Conservation (phyloP, 2,888 invertebrate species). For the Mycalesis mineus region DNA sequence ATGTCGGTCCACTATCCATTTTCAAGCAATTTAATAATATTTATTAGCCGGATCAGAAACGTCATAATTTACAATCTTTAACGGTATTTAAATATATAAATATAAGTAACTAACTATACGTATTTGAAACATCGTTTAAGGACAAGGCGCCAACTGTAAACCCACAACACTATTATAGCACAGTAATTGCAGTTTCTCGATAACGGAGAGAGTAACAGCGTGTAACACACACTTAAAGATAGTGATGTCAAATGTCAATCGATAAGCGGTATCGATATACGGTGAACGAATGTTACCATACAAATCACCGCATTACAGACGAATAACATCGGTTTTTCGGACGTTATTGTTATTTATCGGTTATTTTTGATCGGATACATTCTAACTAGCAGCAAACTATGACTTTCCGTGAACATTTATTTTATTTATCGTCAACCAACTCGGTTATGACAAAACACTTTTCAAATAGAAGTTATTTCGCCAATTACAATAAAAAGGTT, state of each 20-base stretch:
- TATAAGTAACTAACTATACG: too few species aligned
- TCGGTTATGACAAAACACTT: too few species aligned
- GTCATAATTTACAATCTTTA: too few species aligned
- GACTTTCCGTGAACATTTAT: background rate
- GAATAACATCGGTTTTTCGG: slow-evolving; percentile 7
- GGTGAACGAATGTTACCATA: slow-evolving; percentile 24
- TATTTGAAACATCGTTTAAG: slow-evolving; percentile 18
- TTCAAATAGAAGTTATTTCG: too few species aligned
- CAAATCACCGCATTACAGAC: slow-evolving; percentile 20
- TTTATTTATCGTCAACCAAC: background rate
- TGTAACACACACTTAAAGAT: slow-evolving; percentile 58
- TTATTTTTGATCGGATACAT: background rate
- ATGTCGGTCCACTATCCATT: too few species aligned
- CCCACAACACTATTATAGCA: slow-evolving; percentile 15
- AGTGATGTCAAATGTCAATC: slow-evolving; percentile 53
- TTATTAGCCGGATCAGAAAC: too few species aligned
- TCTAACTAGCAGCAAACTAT: background rate
- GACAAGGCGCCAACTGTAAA: slow-evolving; percentile 19
- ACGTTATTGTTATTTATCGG: slow-evolving; percentile 7
- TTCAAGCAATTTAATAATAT: too few species aligned
- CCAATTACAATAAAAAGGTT: too few species aligned
- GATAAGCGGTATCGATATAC: slow-evolving; percentile 29
- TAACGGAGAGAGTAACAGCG: slow-evolving; percentile 50
- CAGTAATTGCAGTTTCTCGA: slow-evolving; percentile 49
- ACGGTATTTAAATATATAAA: too few species aligned